Base-by-base conservation (phyloP, 1,140 invertebrate species). In the Solenopsis invicta region DNA sequence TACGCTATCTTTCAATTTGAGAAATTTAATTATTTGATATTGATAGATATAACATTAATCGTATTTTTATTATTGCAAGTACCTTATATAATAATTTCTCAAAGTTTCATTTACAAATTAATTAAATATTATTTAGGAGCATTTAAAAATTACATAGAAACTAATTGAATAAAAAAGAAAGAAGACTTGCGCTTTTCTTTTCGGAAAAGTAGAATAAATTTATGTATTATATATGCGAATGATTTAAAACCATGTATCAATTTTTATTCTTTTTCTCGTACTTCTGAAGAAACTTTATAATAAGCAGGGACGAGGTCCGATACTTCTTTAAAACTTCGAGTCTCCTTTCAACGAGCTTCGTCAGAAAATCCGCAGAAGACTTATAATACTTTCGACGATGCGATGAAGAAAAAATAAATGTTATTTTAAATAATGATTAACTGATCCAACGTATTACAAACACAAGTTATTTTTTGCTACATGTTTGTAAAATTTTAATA, bases 241-340 rank as follows among this genome's bases (percentile, higher is more conserved):
- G 2, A 67, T 80, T n/a, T 21, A 18, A 71, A 21, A 81, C 8
- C 50, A 24, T 16, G 34, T 34, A 50, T 50, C 10, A 52, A 78
- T 21, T 34, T 50, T 61, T 24, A 50, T 48, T 52, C 13, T 64
- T 12, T 69, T 18, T 69, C 10, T 54, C 10, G 16, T 69, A 80
- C 12, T 41, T 81, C 16, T 81, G 50, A 18, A 56, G 29, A 54
- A 81, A 81, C n/a, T 81, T 80, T 56, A 3, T 81, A 71, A 81
- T 66, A 16, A 81, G 64, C 34, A 71, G 29, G 9, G 13, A 69
- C 18, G 10, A 16, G 18, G 5, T 67, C 4, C 13, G 12, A 66
- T 34, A 81, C 21, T 50, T 81, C 9, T 41, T 29, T 2, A 13
- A 67, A 69, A 69, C 59, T 13, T 85, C 50, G n/a, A 54, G 29